Percentiles rank a stretch among this genome's conserved stretches.
Conservation (phyloP, 2,797 vertebrate genomes). For the Tokudaia tokunoshimensis region DNA sequence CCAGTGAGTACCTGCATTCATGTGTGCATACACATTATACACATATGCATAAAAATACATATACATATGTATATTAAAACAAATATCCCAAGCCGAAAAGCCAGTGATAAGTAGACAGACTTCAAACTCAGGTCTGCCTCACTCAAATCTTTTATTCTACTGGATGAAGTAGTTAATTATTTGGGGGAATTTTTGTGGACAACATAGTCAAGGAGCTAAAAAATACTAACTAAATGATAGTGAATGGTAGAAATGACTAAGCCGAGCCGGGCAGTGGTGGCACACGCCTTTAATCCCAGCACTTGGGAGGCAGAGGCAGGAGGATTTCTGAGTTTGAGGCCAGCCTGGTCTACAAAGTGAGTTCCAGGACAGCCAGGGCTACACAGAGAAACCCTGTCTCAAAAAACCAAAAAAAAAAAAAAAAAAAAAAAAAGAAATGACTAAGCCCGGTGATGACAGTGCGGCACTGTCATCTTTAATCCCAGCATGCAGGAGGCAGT, state of each 20-base stretch:
- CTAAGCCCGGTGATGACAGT: background rate
- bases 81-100: background rate
- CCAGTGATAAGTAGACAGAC: background rate
- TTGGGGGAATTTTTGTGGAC: background rate
- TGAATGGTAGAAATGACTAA: background rate
- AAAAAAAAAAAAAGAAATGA: no score
- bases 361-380: background rate
- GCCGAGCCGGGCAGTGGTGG: no score
- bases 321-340: background rate
- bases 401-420: background rate
- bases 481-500: background rate
- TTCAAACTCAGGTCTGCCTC: background rate
- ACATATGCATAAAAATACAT: background rate
- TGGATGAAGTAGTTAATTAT: background rate
- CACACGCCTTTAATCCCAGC: no score
- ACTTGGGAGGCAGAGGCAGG: background rate
- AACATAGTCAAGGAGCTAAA: conserved; percentile 8
- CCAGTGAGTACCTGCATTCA: background rate
- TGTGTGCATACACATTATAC: background rate
- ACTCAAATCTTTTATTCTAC: background rate
- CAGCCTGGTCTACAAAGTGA: background rate
- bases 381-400: background rate
- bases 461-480: background rate
- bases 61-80: no score
- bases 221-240: background rate